Base-by-base conservation (phyloP, 2,797 vertebrate genomes). In the Hemibagrus guttatus region DNA sequence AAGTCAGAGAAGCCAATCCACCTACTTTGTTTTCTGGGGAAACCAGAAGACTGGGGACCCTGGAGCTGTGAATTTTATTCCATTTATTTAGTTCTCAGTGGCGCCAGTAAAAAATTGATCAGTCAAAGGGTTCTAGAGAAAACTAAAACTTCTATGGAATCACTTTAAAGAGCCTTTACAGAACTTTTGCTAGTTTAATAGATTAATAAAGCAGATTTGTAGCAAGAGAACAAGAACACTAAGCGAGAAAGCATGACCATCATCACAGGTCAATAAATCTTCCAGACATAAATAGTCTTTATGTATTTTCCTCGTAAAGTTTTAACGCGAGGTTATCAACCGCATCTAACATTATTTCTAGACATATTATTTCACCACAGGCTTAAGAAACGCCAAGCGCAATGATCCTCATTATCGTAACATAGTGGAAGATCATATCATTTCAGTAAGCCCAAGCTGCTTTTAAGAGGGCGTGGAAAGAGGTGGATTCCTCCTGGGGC, bases 401-500 rank as follows among this genome's bases (percentile, higher is more conserved):
- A 93, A 92, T 85, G 90, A 91, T 89, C 86, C 84, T 94, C 94
- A 95, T 93, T 90, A 94, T 90, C 91, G 92, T 93, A 91, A 93
- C 92, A 92, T 80, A 90, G 85, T 90, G 89, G 89, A 85, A 86
- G 87, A 90, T 72, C 88, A 56, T 93, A 93, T 92, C 93, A 91
- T 92, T 94, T 94, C 91, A 89, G 72, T 85, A 74, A 86, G 87
- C 89, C 84, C 84, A 79, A 91, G 89, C 91, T 35, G 81, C 28
- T 80, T 84, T 84, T 52, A 2, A 19, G 72, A 89, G 87, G 39
- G 56, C 1, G 31, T 31, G 64, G 35, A 92, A 88, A 93, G 91
- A 92, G 93, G 92, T 90, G 92, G 46, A n/a, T 83, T 83, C 89
- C 90, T 91, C 89, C 88, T 89, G 61, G 4, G 82, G 84, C 87